These are phyloP conservation scores for Pogonomyrmex barbatus DNA, from an alignment of 1,140 invertebrate genomes.

Conservation along the genomic window DNA sequence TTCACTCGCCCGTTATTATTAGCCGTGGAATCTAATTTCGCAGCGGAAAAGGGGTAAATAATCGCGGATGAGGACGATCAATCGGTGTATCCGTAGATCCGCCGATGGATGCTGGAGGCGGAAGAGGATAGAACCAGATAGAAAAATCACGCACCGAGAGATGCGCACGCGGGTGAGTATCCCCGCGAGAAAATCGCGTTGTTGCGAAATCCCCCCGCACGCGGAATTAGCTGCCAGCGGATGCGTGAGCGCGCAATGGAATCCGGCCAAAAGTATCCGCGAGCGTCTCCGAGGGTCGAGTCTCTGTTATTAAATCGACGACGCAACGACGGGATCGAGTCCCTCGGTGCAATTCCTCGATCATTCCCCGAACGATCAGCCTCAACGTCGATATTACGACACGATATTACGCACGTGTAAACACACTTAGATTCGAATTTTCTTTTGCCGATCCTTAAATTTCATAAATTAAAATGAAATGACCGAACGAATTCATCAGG, in stretches of 20 bases:
- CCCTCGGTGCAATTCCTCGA: neutral
- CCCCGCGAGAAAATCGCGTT: conserved; percentile 15
- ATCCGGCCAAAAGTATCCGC: conserved; percentile 56
- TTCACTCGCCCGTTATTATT: conserved; percentile 40
- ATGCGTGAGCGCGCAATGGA: conserved; percentile 37
- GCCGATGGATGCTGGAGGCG: too few species aligned
- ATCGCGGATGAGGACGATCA: conserved; percentile 5
- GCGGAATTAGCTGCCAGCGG: conserved; percentile 56
- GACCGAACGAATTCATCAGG: neutral
- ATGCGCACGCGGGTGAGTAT: neutral
- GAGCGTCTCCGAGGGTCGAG: conserved; percentile 13
- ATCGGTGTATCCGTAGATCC: neutral
- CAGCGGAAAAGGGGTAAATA: conserved; percentile 14
- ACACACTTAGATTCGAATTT: neutral
- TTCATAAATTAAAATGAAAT: neutral
- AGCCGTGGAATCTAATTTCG: conserved; percentile 23
- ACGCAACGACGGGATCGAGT: conserved; percentile 18
- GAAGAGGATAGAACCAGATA: neutral
- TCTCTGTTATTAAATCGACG: conserved; percentile 59
- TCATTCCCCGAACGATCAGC: neutral
- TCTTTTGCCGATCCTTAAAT: neutral
- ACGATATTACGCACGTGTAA: neutral
- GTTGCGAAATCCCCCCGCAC: conserved; percentile 32
- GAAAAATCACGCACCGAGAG: neutral
- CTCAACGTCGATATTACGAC: neutral